Evolutionary conservation across 37 sponge, comb jelly and placozoan species (phyloP), one percentile per base, ranked within the genome.

Genomic region (Haliclona indistincta): DNA sequence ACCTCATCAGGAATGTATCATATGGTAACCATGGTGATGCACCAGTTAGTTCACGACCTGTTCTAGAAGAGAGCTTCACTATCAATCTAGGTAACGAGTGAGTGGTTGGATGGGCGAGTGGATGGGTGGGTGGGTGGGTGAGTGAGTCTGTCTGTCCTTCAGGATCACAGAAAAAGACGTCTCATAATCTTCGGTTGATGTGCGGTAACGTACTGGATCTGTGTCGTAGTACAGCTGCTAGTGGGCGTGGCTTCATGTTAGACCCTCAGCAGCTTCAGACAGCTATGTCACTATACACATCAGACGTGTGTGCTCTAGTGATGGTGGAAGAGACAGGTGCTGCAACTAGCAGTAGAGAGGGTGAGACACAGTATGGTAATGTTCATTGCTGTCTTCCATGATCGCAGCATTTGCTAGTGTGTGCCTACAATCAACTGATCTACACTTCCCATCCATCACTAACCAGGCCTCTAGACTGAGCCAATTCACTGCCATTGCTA

Each of bases 81-180:
- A 84, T 95, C 43, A 68, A 92, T 43, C 68, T 95, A 45, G 94
- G 93, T 92, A 28, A 43, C n/a, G n/a, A n/a, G 61, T 64, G 20
- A 41, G 5, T 22, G 6, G 38, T 66, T 36, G 19, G 38, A 10
- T 66, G 19, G 11, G 35, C 25, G 35, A 5, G 63, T 75, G 55
- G 30, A 25, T 61, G 53, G 2, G 38, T 75, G 43, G 35, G 30
- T 33, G 39, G 63, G 43, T 61, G 42, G 5, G 30, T 61, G 43
- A 39, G 44, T 33, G 63, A 62, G 2, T 63, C 51, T 80, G 32
- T 70, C 43, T 35, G 70, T 76, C 34, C 44, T 83, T 63, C 74
- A 78, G 97, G 98, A 11, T 66, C 98, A 5, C 98, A 97, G 68
- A 56, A 85, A 74, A 97, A 97, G 76, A 81, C 78, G 10, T 89